Evolutionary conservation across 2,113 vertebrate species (phyloP).

Genomic region (Hypanus sabinus): DNA sequence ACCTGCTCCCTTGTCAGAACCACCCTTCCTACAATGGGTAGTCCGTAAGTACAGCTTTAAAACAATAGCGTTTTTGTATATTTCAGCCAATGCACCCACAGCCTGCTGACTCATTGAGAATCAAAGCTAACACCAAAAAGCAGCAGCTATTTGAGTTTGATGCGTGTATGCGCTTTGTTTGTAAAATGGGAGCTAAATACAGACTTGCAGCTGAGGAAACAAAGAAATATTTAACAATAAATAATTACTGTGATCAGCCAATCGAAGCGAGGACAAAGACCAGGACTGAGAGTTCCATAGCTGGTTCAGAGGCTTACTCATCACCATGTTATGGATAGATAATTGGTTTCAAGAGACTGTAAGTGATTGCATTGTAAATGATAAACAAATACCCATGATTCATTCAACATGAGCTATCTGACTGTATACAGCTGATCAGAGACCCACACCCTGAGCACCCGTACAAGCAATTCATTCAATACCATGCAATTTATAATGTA

Average conservation of each 20-base stretch:
- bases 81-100: no score
- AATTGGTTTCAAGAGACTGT: neutral
- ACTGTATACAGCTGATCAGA: neutral
- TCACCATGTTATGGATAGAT: neutral
- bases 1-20: neutral
- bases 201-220: neutral
- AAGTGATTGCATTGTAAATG: constrained; percentile 15
- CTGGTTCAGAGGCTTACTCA: neutral
- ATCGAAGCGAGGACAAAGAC: neutral
- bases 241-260: neutral
- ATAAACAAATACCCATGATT: neutral
- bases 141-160: no score
- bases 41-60: no score
- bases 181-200: neutral
- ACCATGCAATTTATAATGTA: neutral
- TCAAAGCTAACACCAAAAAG: no score
- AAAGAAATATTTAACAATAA: neutral
- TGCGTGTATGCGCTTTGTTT: neutral
- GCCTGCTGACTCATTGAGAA: no score
- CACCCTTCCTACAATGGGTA: no score
- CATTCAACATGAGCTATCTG: neutral
- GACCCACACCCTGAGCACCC: neutral
- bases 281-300: neutral
- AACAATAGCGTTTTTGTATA: no score
- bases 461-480: neutral